These are phyloP conservation scores for Smutsia gigantea DNA, from an alignment of 2,797 vertebrate genomes.

Conservation along the genomic window DNA sequence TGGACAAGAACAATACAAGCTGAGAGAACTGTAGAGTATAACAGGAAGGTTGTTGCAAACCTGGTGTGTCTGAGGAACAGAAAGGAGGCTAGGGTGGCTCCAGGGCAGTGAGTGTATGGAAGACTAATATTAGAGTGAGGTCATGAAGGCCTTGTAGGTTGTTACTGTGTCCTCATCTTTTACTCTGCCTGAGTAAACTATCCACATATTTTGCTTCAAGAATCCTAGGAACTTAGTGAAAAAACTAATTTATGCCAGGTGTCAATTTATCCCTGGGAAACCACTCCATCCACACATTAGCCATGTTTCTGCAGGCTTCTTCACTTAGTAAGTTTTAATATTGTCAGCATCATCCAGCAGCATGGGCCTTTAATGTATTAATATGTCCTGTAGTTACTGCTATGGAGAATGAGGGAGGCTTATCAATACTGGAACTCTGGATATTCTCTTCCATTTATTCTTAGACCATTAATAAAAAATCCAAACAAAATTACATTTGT, in stretches of 20 bases:
- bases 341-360: not conserved
- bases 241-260: not conserved
- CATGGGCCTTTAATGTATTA: not conserved
- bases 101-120: not conserved
- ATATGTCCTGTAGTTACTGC: not conserved
- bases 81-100: not conserved
- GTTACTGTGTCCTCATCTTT: not conserved
- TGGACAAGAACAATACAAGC: not conserved
- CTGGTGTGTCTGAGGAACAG: not conserved
- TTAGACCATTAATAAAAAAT: constrained; percentile 9
- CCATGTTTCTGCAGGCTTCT: not conserved
- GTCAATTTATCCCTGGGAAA: not conserved
- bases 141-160: not conserved
- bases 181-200: not conserved
- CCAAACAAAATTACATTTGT: not conserved
- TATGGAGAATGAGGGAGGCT: not conserved
- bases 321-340: not conserved
- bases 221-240: not conserved
- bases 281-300: not conserved
- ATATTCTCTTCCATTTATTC: constrained; percentile 16
- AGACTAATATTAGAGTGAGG: not conserved
- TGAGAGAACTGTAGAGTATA: not conserved
- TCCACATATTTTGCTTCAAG: not conserved
- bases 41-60: not conserved
- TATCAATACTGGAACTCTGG: not conserved